These are phyloP conservation scores for Poeciliopsis prolifica DNA, from an alignment of 2,113 vertebrate species.

Conservation along the genomic window DNA sequence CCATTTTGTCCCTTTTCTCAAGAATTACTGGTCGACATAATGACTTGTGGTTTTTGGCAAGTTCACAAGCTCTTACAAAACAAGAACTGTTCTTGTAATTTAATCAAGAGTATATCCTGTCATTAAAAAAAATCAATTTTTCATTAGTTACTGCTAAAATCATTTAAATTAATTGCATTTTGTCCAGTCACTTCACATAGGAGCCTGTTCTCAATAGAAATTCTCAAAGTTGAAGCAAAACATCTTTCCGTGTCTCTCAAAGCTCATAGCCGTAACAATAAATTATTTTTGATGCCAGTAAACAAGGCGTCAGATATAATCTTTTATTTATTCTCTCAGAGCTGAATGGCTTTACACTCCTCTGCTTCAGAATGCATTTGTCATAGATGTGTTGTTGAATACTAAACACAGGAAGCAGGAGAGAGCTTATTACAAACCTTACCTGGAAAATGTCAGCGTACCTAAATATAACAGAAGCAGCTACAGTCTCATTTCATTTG, in stretches of 20 bases:
- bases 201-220: not conserved
- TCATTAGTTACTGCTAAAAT: too few relatives aligned
- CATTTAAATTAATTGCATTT: not conserved
- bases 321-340: not conserved
- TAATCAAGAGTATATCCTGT: too few relatives aligned
- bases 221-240: not conserved
- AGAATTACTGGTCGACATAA: too few relatives aligned
- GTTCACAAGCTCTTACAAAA: too few relatives aligned
- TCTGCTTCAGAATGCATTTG: not conserved
- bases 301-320: not conserved
- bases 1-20: too few relatives aligned
- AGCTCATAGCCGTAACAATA: not conserved
- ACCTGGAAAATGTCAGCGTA: not conserved
- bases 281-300: not conserved
- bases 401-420: not conserved
- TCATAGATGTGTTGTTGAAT: not conserved
- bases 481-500: not conserved
- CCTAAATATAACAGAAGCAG: not conserved
- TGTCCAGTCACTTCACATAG: not conserved
- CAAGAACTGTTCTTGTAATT: too few relatives aligned
- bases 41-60: too few relatives aligned
- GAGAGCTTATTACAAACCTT: not conserved
- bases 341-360: not conserved
- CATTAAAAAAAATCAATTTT: too few relatives aligned
- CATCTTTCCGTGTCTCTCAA: not conserved